A percentile compares a stretch with the other conserved stretches of the same genome.
phyloP scores from a whole-genome alignment of 2,888 invertebrate genomes.

The Sphecodes monilicornis region DNA sequence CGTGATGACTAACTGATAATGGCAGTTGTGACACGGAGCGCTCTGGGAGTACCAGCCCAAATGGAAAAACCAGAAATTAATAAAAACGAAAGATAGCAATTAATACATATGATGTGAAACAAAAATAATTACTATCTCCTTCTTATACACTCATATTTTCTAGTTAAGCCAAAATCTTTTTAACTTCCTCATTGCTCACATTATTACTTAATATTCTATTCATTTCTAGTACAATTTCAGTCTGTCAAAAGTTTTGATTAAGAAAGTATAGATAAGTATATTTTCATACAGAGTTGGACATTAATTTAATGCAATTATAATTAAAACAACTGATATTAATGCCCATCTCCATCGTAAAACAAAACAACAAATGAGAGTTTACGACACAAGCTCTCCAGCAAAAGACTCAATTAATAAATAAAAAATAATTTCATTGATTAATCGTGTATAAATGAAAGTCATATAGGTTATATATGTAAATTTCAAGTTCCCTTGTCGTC shows the following conservation, averaged over 20 bases:
- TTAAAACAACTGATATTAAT: not conserved
- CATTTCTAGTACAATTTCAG: slow-evolving; percentile 4
- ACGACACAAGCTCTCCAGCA: not conserved
- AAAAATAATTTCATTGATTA: slow-evolving; percentile 1
- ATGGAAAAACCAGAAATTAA: slow-evolving; percentile 84
- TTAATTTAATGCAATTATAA: not conserved
- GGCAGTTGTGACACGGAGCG: slow-evolving; percentile 69
- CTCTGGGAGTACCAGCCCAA: slow-evolving; percentile 80
- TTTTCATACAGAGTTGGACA: not conserved
- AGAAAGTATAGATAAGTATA: not conserved
- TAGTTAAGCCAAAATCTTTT: slow-evolving; percentile 30
- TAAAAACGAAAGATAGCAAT: slow-evolving; percentile 84
- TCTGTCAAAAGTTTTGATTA: slow-evolving; percentile 20
- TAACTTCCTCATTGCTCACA: slow-evolving; percentile 1
- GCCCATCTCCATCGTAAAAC: not conserved
- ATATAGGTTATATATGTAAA: not conserved
- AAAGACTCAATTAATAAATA: slow-evolving; percentile 2
- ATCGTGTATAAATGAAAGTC: not conserved
- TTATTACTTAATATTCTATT: slow-evolving; percentile 20
- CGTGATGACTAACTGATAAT: slow-evolving; percentile 64
- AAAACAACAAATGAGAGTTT: slow-evolving; percentile 19
- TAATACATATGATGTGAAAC: slow-evolving; percentile 80
- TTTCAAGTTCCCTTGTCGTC: not conserved
- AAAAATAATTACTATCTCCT: slow-evolving; percentile 65
- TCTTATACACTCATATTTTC: slow-evolving; percentile 39